Base-by-base conservation (phyloP, 2,113 vertebrate genomes). In the Rhagologus leucostigma region DNA sequence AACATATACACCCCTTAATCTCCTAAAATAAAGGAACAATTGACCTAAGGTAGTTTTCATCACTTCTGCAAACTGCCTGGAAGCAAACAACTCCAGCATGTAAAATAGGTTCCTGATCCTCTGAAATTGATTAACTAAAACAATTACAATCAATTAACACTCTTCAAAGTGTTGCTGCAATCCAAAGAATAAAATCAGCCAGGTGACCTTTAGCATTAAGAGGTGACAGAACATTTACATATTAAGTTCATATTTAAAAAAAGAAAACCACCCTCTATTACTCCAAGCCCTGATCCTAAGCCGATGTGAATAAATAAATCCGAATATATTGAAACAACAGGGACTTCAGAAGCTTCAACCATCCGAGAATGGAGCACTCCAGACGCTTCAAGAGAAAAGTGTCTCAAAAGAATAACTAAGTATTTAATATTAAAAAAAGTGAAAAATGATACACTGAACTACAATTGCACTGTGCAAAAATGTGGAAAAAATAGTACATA, bases 121-220 rank as follows among this genome's bases (percentile, higher is more conserved):
- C 85, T 71, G 83, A 96, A 95, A 93, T 1, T 95, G 86, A 95
- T 96, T 96, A 87, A 88, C 73, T 93, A 87, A 90, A 96, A 94
- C 76, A 95, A 96, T 94, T 96, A 97, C 90, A 95, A 82, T 97
- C 90, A 96, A 96, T 95, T 96, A 97, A 68, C 69, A 73, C 62
- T 68, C 92, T 93, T 94, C 65, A 90, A 93, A 87, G 60, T 18
- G 65, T 78, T 95, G 49, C 69, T 87, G 65, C 79, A 95, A 92
- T 92, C 52, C 90, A 92, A 82, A 95, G 83, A 95, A 78, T 18
- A 65, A 92, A 95, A 97, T 97, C 96, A 95, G 65, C 52, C 76
- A 81, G 73, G 67, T 94, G 92, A 96, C 93, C 96, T 96, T 96
- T 94, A 94, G n/a, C 76, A 79, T 68, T 90, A 95, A 89, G 67